Evolutionary conservation across 2,888 invertebrate genomes (phyloP).

Genomic region (Agriopis marginaria): DNA sequence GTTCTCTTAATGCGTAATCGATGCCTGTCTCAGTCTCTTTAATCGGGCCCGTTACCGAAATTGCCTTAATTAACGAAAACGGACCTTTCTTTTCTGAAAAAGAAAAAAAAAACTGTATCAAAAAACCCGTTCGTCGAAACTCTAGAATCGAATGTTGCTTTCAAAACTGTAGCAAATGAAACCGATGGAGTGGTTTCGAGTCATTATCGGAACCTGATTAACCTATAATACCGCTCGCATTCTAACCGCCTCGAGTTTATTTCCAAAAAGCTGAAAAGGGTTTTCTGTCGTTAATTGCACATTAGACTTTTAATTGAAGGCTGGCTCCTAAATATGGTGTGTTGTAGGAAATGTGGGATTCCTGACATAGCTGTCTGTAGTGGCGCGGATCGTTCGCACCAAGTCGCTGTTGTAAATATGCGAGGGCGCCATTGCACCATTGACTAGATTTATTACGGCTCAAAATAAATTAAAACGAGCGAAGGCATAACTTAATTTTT

Average conservation of each 20-base stretch:
- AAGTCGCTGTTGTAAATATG: slow-evolving; percentile 56
- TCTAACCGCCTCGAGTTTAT: slow-evolving; percentile 34
- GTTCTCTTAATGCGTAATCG: slow-evolving; percentile 63
- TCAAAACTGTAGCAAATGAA: slow-evolving; percentile 67
- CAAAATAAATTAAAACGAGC: not conserved
- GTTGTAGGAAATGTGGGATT: slow-evolving; percentile 51
- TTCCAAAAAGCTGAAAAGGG: slow-evolving; percentile 41
- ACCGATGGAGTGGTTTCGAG: slow-evolving; percentile 53
- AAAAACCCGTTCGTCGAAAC: slow-evolving; percentile 63
- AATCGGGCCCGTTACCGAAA: slow-evolving; percentile 72
- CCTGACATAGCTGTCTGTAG: slow-evolving; percentile 51
- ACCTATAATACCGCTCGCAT: slow-evolving; percentile 43
- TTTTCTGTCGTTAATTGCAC: slow-evolving; percentile 44
- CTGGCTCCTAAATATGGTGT: slow-evolving; percentile 48
- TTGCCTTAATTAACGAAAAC: slow-evolving; percentile 73
- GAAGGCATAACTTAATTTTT: slow-evolving; percentile 3
- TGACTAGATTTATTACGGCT: slow-evolving; percentile 1
- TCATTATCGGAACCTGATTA: slow-evolving; percentile 55
- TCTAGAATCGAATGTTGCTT: slow-evolving; percentile 66
- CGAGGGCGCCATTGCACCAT: slow-evolving; percentile 40
- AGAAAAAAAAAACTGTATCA: slow-evolving; percentile 63
- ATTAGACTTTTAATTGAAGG: slow-evolving; percentile 49
- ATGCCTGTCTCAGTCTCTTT: slow-evolving; percentile 67
- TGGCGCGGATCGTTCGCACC: slow-evolving; percentile 46
- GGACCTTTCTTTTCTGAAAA: slow-evolving; percentile 61